Evolutionary conservation across 2,888 invertebrate species (phyloP).

Genomic region (Elegia similella): DNA sequence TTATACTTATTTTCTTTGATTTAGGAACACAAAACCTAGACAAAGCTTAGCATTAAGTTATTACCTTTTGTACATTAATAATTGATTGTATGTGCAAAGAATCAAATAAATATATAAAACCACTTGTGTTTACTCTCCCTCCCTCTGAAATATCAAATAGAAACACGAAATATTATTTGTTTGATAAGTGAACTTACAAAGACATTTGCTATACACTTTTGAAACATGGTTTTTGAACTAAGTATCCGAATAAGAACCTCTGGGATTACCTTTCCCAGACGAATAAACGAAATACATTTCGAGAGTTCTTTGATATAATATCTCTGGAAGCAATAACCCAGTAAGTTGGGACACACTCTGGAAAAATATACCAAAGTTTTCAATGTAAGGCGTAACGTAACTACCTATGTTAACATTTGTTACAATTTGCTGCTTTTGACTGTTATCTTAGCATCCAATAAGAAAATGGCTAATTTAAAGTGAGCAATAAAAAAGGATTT

Average conservation of each 20-base stretch:
- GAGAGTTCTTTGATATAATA: slow-evolving; percentile 77
- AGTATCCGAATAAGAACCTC: slow-evolving; percentile 68
- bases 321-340: slow-evolving; percentile 75
- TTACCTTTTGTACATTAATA: too few species aligned
- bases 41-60: too few species aligned
- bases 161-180: background rate
- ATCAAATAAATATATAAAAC: too few species aligned
- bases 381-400: slow-evolving; percentile 56
- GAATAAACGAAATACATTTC: slow-evolving; percentile 70
- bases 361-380: slow-evolving; percentile 73
- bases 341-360: slow-evolving; percentile 71
- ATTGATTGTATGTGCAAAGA: too few species aligned
- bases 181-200: slow-evolving; percentile 22
- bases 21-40: background rate
- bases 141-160: background rate
- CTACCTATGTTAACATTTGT: background rate
- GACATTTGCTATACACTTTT: slow-evolving; percentile 43
- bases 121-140: background rate
- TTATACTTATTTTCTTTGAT: too few species aligned
- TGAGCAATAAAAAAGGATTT: background rate
- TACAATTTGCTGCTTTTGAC: background rate
- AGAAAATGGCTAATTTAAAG: too few species aligned
- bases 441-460: background rate
- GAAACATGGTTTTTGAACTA: slow-evolving; percentile 59
- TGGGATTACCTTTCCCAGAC: slow-evolving; percentile 67